Conservation (phyloP, 2,113 vertebrate genomes). For the Phyllopteryx taeniolatus region DNA sequence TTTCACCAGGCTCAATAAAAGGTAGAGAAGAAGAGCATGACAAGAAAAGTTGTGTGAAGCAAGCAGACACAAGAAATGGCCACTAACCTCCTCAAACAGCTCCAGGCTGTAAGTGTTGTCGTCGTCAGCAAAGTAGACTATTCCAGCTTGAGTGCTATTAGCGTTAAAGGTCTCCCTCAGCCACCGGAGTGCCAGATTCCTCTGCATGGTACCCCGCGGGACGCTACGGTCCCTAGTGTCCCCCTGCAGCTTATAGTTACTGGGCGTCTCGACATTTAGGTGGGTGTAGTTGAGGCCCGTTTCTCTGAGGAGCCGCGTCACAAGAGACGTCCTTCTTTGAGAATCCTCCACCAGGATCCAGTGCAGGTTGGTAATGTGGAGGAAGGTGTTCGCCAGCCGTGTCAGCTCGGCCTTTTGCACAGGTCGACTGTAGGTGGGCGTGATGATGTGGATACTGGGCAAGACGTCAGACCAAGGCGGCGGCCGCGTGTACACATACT, state of each 20-base stretch:
- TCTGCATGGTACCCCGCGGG: conserved; percentile 96
- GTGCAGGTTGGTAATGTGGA: conserved; percentile 95
- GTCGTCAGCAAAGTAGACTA: conserved; percentile 95
- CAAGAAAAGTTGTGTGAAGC: not conserved
- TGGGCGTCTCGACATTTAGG: conserved; percentile 95
- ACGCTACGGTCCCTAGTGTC: conserved; percentile 91
- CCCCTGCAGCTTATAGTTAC: conserved; percentile 93
- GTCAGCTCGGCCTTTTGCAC: conserved; percentile 98
- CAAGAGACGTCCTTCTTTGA: conserved; percentile 84
- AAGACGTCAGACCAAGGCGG: conserved; percentile 95
- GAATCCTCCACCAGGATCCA: conserved; percentile 99
- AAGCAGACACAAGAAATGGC: not conserved
- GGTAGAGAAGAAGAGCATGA: not conserved
- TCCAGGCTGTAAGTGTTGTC: conserved; percentile 99
- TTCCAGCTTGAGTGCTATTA: conserved; percentile 88
- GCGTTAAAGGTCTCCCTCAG: conserved; percentile 90
- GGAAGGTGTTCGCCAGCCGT: conserved; percentile 89
- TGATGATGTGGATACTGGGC: conserved; percentile 95
- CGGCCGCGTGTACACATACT: conserved; percentile 94
- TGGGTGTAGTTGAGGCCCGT: conserved; percentile 98
- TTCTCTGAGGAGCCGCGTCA: conserved; percentile 86
- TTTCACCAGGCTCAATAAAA: not conserved
- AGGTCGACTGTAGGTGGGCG: conserved; percentile 93
- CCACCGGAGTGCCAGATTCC: conserved; percentile 94
- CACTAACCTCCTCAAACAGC: conserved; percentile 94